phyloP scores from a whole-genome alignment of 2,888 invertebrate genomes.

The Noctua janthina region DNA sequence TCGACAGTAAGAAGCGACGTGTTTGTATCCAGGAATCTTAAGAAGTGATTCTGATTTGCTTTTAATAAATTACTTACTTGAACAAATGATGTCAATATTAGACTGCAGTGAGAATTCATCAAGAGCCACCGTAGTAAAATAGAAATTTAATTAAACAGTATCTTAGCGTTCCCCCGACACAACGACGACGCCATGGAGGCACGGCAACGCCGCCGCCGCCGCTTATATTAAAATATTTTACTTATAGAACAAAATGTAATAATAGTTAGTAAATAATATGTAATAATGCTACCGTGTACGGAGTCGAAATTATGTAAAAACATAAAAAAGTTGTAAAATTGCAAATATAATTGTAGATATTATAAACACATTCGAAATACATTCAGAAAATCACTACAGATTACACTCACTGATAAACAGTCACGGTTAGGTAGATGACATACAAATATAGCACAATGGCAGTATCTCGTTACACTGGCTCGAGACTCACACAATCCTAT shows the following conservation, averaged over 20 bases:
- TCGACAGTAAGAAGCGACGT: no score
- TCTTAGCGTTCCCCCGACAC: no score
- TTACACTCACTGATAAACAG: slow-evolving; percentile 50
- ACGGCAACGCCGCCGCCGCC: no score
- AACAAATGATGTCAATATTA: neutral
- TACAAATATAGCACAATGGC: slow-evolving; percentile 19
- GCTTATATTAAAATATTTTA: no score
- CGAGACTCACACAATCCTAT: neutral
- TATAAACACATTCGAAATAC: neutral
- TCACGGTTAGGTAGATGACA: slow-evolving; percentile 25
- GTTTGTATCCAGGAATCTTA: neutral
- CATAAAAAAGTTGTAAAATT: slow-evolving; percentile 2
- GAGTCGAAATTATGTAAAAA: neutral
- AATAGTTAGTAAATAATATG: no score
- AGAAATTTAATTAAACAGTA: no score
- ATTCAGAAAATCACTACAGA: slow-evolving; percentile 41
- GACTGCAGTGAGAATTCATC: neutral
- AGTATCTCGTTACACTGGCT: slow-evolving; percentile 25
- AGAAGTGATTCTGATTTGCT: neutral
- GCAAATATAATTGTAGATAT: neutral
- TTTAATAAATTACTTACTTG: neutral
- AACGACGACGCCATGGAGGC: no score
- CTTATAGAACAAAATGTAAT: no score
- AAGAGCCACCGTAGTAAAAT: neutral
- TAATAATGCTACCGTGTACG: neutral